phyloP scores from a whole-genome alignment of 2,888 invertebrate species.

The Eumacrocentrus americanus region DNA sequence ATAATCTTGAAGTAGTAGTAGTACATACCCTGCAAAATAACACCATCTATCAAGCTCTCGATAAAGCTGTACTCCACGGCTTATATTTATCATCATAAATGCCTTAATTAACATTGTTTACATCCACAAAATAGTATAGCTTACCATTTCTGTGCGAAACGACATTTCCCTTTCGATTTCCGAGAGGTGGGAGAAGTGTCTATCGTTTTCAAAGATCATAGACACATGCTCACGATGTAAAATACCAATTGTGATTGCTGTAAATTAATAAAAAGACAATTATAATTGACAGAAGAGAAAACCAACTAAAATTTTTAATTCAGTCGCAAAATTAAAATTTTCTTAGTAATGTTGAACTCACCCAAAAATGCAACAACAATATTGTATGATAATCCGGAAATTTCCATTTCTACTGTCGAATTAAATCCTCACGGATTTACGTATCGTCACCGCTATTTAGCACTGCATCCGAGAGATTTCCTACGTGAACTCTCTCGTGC shows the following conservation, averaged over 20 bases:
- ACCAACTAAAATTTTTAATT: constrained; percentile 21
- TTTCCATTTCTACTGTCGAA: neutral
- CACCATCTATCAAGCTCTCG: too few relatives aligned
- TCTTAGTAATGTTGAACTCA: too few relatives aligned
- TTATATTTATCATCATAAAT: neutral
- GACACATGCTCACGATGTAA: constrained; percentile 73
- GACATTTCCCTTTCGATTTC: constrained; percentile 85
- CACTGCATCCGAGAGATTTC: too few relatives aligned
- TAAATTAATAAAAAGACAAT: neutral
- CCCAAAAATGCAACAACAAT: neutral
- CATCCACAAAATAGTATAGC: neutral
- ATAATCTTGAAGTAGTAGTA: constrained; percentile 88
- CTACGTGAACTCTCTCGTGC: too few relatives aligned
- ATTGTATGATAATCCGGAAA: neutral
- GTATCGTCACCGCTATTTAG: too few relatives aligned
- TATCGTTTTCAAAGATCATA: constrained; percentile 79
- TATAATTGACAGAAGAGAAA: constrained; percentile 39
- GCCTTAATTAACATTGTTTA: constrained; percentile 16
- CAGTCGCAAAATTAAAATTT: too few relatives aligned
- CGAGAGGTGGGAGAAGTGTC: constrained; percentile 83
- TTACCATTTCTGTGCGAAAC: constrained; percentile 83
- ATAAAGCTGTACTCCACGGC: too few relatives aligned
- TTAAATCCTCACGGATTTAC: neutral
- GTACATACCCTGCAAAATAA: constrained; percentile 76
- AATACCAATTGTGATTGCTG: constrained; percentile 68